Conservation (phyloP, 1,140 invertebrate genomes). For the Neuroterus valhalla region DNA sequence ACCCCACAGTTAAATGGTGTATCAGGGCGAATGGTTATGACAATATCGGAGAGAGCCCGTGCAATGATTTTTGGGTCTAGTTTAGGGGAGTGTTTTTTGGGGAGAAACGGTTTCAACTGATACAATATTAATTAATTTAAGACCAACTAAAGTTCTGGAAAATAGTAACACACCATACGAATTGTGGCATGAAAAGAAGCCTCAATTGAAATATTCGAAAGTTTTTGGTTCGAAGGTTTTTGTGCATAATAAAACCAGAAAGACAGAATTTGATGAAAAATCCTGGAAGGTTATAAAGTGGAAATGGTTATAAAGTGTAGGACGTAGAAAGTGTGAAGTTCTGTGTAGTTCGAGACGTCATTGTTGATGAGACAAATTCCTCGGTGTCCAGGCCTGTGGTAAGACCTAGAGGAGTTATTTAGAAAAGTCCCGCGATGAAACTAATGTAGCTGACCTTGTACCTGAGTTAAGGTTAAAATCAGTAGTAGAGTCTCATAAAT, state of each 20-base stretch:
- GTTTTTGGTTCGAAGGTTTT: no score
- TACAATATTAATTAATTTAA: conserved; percentile 71
- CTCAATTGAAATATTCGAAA: conserved; percentile 70
- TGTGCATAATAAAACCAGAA: conserved; percentile 67
- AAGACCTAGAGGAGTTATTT: no score
- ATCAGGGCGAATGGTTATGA: conserved; percentile 71
- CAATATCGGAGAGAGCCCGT: conserved; percentile 70
- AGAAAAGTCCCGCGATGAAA: no score
- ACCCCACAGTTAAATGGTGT: conserved; percentile 76
- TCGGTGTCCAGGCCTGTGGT: no score
- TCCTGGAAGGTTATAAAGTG: conserved; percentile 63
- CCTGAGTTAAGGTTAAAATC: no score
- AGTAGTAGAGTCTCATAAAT: no score
- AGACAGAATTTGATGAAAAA: conserved; percentile 69
- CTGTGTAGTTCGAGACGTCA: conserved; percentile 66
- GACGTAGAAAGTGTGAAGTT: no score
- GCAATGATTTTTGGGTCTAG: conserved; percentile 62
- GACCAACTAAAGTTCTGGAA: conserved; percentile 65
- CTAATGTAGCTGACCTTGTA: no score
- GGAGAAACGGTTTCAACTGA: conserved; percentile 66
- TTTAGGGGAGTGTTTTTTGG: conserved; percentile 63
- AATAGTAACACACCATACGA: conserved; percentile 70
- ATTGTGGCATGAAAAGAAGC: no score
- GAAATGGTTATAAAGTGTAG: conserved; percentile 69
- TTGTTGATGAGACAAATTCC: conserved; percentile 68